phyloP scores from a whole-genome alignment of 2,888 invertebrate genomes.

The Dynastes maya region DNA sequence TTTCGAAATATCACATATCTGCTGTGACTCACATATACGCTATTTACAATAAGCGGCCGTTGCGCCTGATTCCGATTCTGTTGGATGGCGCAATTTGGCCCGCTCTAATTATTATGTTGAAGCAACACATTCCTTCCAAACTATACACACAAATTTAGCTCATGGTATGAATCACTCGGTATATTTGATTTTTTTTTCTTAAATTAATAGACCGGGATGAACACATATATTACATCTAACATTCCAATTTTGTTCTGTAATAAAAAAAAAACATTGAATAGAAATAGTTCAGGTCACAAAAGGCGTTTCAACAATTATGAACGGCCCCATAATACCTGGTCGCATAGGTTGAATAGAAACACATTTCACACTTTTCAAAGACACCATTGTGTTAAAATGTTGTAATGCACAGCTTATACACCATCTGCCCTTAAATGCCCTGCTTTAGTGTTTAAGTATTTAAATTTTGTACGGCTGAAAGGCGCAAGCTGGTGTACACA shows the following conservation, averaged over 20 bases:
- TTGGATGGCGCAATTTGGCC: no score
- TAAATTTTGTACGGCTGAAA: conserved; percentile 25
- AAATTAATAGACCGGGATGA: neutral
- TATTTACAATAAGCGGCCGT: no score
- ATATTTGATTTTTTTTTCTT: neutral
- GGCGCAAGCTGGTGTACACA: conserved; percentile 25
- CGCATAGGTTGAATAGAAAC: conserved; percentile 34
- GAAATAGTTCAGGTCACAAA: conserved; percentile 35
- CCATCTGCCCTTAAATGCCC: conserved; percentile 31
- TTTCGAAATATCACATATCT: no score
- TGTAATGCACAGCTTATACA: conserved; percentile 30
- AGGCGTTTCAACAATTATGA: conserved; percentile 29
- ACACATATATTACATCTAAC: conserved; percentile 13
- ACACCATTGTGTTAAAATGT: conserved; percentile 41
- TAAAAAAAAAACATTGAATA: conserved; percentile 15
- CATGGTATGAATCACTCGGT: no score
- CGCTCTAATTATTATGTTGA: no score
- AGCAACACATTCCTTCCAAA: no score
- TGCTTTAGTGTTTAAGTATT: conserved; percentile 34
- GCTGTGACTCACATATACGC: no score
- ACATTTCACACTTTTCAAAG: conserved; percentile 45
- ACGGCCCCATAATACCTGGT: conserved; percentile 26
- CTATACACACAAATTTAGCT: no score
- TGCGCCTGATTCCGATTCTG: no score
- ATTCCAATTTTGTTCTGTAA: conserved; percentile 21